Percentiles rank a stretch among this genome's conserved stretches.
phyloP scores from a whole-genome alignment of 2,888 invertebrate genomes.

The Mimas tiliae region DNA sequence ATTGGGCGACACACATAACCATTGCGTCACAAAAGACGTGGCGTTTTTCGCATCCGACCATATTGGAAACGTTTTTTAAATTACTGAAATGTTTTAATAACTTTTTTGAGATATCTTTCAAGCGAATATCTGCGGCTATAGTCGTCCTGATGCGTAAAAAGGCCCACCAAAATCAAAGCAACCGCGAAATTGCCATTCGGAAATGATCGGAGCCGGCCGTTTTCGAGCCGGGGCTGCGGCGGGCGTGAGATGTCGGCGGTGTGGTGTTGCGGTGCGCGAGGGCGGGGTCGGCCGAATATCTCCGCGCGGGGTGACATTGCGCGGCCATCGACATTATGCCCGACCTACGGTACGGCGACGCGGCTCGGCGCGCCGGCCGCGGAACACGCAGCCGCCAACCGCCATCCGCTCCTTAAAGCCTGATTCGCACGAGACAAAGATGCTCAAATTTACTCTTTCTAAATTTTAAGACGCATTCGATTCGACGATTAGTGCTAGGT shows the following conservation, averaged over 20 bases:
- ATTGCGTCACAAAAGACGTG: constrained; percentile 13
- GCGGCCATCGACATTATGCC: constrained; percentile 76
- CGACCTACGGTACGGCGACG: constrained; percentile 75
- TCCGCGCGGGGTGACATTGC: constrained; percentile 79
- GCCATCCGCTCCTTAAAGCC: constrained; percentile 52
- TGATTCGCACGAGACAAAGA: not conserved
- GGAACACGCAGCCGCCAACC: constrained; percentile 56
- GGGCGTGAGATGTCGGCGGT: constrained; percentile 40
- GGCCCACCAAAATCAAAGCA: constrained; percentile 43
- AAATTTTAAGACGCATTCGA: not conserved
- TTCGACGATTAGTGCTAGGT: no score
- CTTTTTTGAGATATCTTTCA: no score
- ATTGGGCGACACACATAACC: not conserved
- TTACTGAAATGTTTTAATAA: not conserved
- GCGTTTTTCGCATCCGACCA: not conserved
- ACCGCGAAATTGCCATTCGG: constrained; percentile 61
- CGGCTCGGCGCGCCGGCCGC: constrained; percentile 53
- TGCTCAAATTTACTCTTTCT: not conserved
- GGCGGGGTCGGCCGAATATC: constrained; percentile 61
- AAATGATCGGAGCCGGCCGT: constrained; percentile 62
- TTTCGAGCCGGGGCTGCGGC: constrained; percentile 38
- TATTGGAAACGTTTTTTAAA: not conserved
- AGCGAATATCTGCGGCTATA: not conserved
- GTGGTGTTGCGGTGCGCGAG: constrained; percentile 39
- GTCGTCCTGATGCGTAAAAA: constrained; percentile 34